A percentile compares a stretch with the other conserved stretches of the same genome.
These are phyloP conservation scores for Pristionchus maxplancki DNA, from an alignment of 2,888 invertebrate species.

Conservation along the genomic window DNA sequence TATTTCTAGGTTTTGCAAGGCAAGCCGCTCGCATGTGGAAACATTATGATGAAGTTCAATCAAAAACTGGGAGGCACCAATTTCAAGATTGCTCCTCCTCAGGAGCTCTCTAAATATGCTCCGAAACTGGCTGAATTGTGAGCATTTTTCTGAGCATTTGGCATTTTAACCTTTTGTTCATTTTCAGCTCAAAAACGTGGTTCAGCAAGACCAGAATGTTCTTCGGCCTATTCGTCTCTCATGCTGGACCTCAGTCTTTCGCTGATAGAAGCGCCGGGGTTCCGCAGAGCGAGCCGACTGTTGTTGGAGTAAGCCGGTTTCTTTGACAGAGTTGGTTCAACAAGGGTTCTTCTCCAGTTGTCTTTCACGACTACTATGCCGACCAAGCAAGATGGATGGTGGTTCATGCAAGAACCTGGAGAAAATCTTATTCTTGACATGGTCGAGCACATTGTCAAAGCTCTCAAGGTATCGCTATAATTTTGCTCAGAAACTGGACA, in stretches of 20 bases:
- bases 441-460: conserved; percentile 42
- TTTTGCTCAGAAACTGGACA: background rate
- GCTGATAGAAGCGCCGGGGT: conserved; percentile 56
- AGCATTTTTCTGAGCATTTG: background rate
- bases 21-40: conserved; percentile 54
- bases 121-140: background rate
- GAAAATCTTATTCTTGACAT: conserved; percentile 42
- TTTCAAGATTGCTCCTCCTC: conserved; percentile 43
- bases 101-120: background rate
- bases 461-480: background rate
- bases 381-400: conserved; percentile 43
- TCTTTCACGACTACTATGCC: background rate
- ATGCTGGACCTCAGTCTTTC: conserved; percentile 60
- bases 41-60: conserved; percentile 59
- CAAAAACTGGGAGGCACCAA: conserved; percentile 58
- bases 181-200: conserved; percentile 24
- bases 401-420: conserved; percentile 49
- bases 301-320: conserved; percentile 60
- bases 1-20: conserved; percentile 40
- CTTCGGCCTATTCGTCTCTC: conserved; percentile 63
- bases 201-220: conserved; percentile 57
- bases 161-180: too few species aligned
- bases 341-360: background rate
- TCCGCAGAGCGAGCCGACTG: conserved; percentile 57
- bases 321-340: background rate